Conservation (phyloP, 2,888 invertebrate species). For the Automeris io region DNA sequence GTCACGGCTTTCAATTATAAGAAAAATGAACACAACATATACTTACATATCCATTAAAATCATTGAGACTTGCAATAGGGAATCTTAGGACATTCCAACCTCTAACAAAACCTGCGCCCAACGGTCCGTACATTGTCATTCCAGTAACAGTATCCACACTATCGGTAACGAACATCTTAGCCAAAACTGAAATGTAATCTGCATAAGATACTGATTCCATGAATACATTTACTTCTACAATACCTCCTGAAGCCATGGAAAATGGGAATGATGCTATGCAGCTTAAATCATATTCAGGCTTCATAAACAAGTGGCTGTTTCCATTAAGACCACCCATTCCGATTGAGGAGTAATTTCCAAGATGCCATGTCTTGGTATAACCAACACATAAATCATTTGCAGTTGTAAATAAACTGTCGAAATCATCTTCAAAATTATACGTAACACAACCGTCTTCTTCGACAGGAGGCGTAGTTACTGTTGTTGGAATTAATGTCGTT, state of each 20-base stretch:
- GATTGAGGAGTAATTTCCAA: background rate
- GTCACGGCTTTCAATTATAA: too few relatives aligned
- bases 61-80: background rate
- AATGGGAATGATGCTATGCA: slow-evolving; percentile 31
- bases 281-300: slow-evolving; percentile 21
- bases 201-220: slow-evolving; percentile 19
- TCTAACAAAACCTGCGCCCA: slow-evolving; percentile 16
- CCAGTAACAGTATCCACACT: slow-evolving; percentile 21
- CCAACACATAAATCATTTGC: background rate
- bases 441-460: slow-evolving; percentile 13
- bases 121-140: slow-evolving; percentile 18
- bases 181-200: slow-evolving; percentile 22
- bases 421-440: slow-evolving; percentile 12
- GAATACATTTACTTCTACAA: slow-evolving; percentile 25
- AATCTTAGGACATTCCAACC: slow-evolving; percentile 21
- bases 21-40: too few relatives aligned
- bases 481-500: background rate
- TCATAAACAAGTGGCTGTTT: background rate
- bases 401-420: background rate
- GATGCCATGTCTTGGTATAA: background rate
- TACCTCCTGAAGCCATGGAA: slow-evolving; percentile 22
- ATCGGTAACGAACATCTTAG: slow-evolving; percentile 16
- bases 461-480: slow-evolving; percentile 6
- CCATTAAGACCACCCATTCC: background rate
- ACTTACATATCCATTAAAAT: slow-evolving; percentile 3